A percentile compares a stretch with the other conserved stretches of the same genome.
Evolutionary conservation across 35 echinoderm and acorn worm species (phyloP).

Genomic region (Holothuria glaberrima): DNA sequence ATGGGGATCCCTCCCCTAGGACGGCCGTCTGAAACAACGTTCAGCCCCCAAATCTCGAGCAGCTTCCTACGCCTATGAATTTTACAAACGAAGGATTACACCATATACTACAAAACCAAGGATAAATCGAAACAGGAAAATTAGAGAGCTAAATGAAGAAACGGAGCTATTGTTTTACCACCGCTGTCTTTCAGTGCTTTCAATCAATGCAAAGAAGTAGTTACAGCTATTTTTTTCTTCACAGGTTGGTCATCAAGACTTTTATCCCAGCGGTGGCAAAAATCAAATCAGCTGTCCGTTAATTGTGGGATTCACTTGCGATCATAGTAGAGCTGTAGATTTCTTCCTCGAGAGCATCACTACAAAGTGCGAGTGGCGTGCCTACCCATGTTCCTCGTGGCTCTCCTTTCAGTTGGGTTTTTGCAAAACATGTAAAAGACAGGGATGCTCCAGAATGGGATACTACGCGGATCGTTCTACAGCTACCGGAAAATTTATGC

Average conservation of each 20-base stretch:
- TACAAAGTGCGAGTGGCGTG: conserved; percentile 14
- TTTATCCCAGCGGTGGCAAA: neutral
- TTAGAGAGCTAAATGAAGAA: no score
- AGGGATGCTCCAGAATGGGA: conserved; percentile 75
- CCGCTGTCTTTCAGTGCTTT: neutral
- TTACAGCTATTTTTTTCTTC: neutral
- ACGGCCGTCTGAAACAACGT: no score
- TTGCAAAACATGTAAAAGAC: conserved; percentile 52
- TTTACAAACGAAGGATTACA: no score
- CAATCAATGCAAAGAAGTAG: neutral
- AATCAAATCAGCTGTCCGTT: conserved; percentile 45
- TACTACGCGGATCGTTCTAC: conserved; percentile 75
- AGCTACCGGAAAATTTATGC: conserved; percentile 68
- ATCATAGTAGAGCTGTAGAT: conserved; percentile 54
- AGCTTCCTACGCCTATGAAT: no score
- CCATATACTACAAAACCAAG: no score
- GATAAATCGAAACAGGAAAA: no score
- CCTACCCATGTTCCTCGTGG: conserved; percentile 72
- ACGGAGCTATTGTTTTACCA: no score
- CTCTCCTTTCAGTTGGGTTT: conserved; percentile 46
- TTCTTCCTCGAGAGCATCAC: conserved; percentile 72
- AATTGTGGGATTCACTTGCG: neutral
- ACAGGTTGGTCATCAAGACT: conserved; percentile 51
- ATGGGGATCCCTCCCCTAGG: no score
- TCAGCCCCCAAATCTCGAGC: no score